Percentiles rank a stretch among this genome's conserved stretches.
These are phyloP conservation scores for Podiceps cristatus DNA, from an alignment of 2,113 vertebrate species.

Conservation along the genomic window DNA sequence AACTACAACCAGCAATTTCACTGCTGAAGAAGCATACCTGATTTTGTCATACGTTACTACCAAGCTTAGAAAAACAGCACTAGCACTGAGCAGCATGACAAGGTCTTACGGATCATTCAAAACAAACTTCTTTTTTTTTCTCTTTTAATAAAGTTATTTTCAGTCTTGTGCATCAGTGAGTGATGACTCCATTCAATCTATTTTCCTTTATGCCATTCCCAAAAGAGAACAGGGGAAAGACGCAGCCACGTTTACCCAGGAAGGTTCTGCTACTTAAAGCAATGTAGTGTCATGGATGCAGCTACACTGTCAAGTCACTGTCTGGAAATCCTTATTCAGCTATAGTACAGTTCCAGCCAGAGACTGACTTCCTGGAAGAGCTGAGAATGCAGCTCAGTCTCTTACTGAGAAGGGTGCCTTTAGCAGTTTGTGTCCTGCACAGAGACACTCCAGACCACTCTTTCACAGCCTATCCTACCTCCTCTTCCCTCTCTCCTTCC, in stretches of 20 bases:
- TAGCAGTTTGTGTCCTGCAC: background rate
- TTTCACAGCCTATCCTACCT: background rate
- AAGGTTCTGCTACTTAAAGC: background rate
- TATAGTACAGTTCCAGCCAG: background rate
- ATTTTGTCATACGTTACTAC: background rate
- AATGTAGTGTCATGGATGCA: background rate
- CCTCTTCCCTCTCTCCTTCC: background rate
- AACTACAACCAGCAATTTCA: accelerated
- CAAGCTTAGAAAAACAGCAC: background rate
- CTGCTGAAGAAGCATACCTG: accelerated
- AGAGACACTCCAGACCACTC: background rate
- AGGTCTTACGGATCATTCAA: background rate
- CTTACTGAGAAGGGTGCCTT: background rate
- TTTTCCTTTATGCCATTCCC: background rate
- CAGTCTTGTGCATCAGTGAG: accelerated
- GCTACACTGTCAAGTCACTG: too few relatives aligned
- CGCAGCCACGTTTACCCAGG: background rate
- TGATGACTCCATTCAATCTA: background rate
- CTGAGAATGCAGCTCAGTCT: background rate
- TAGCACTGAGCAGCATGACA: background rate
- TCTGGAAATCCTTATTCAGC: background rate
- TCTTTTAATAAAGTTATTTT: background rate
- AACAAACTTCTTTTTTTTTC: background rate
- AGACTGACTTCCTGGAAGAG: background rate
- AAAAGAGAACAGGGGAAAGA: background rate